Percentiles rank a stretch among this genome's conserved stretches.
These are phyloP conservation scores for Syrrhaptes paradoxus DNA, from an alignment of 2,113 vertebrate species.

Conservation along the genomic window DNA sequence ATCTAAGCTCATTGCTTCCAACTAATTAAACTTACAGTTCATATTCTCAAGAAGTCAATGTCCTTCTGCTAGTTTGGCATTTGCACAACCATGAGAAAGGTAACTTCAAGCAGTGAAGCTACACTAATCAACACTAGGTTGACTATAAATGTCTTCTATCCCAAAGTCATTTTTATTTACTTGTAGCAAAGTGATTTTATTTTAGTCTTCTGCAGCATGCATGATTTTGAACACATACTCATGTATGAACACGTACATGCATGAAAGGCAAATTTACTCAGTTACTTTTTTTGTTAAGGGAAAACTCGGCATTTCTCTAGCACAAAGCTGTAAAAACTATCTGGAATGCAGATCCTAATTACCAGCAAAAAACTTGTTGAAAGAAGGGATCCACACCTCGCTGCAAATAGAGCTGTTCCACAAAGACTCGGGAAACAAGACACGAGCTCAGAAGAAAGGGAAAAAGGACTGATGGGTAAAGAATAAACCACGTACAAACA, in stretches of 20 bases:
- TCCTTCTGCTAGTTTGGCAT: background rate
- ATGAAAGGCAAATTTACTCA: background rate
- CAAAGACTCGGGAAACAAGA: background rate
- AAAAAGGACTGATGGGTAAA: background rate
- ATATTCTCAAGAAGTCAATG: background rate
- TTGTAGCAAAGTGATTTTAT: background rate
- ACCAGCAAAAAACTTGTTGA: constrained; percentile 22
- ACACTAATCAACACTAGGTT: background rate
- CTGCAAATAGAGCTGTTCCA: background rate
- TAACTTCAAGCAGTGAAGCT: background rate
- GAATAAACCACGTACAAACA: background rate
- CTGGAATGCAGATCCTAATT: constrained; percentile 59
- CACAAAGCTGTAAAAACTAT: constrained; percentile 11
- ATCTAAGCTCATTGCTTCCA: background rate
- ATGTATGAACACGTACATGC: background rate
- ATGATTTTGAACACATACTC: background rate
- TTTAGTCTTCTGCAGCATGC: background rate
- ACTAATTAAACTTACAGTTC: background rate
- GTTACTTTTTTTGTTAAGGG: background rate
- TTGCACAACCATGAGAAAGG: background rate
- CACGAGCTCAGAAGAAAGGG: background rate
- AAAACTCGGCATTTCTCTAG: constrained; percentile 36
- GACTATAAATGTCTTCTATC: background rate
- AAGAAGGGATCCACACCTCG: constrained; percentile 28
- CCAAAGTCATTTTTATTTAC: background rate